A percentile compares a stretch with the other conserved stretches of the same genome.
These are phyloP conservation scores for Coboldia fuscipes DNA, from an alignment of 1,140 invertebrate species.

Conservation along the genomic window DNA sequence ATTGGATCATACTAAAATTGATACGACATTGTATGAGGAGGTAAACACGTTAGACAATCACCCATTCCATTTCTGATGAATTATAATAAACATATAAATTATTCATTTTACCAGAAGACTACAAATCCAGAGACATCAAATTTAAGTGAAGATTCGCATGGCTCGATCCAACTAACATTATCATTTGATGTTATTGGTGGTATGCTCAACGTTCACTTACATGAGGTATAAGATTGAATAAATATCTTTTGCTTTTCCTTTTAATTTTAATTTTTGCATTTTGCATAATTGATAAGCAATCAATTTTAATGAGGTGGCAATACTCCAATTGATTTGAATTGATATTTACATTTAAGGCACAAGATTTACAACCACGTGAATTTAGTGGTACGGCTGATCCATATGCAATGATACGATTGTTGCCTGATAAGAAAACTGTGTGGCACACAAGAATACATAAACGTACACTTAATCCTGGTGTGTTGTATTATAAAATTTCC, in stretches of 20 bases:
- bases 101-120: not conserved
- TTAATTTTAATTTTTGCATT: no score
- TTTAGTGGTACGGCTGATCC: constrained; percentile 34
- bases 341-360: constrained; percentile 20
- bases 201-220: constrained; percentile 25
- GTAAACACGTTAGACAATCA: constrained; percentile 7
- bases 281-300: not conserved
- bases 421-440: constrained; percentile 32
- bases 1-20: constrained; percentile 30
- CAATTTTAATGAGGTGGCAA: not conserved
- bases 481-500: constrained; percentile 3
- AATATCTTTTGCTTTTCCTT: constrained; percentile 2
- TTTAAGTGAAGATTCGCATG: constrained; percentile 21
- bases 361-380: constrained; percentile 30
- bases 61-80: constrained; percentile 2
- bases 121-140: constrained; percentile 5
- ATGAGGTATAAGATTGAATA: constrained; percentile 19
- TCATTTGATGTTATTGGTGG: constrained; percentile 25
- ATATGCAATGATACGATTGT: constrained; percentile 31
- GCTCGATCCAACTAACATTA: constrained; percentile 25
- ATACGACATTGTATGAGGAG: constrained; percentile 26
- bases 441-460: constrained; percentile 38
- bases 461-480: constrained; percentile 37
- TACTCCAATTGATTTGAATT: not conserved
- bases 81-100: not conserved